Base-by-base conservation (phyloP, 2,113 vertebrate species). In the Tinamus guttatus region DNA sequence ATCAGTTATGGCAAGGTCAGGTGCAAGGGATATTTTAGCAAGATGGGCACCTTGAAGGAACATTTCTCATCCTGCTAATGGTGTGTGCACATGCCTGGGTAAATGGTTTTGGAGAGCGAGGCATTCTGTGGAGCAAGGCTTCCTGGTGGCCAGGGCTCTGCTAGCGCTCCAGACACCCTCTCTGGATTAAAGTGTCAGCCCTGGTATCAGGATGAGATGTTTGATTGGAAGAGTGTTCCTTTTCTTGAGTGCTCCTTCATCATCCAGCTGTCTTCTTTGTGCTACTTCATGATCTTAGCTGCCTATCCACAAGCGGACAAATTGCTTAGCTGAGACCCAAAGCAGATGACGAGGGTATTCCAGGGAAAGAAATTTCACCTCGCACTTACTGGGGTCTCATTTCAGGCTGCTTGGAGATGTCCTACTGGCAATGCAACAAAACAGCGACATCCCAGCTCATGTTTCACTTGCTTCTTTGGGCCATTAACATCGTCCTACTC, bases 191-290 rank as follows among this genome's bases (percentile, higher is more conserved):
- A 43, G 11, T 28, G 40, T 4, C 5, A n/a, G 16, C 32, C 25
- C 28, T 32, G 38, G 32, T 10, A n/a, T 41, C 22, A 60, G 69
- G 6, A 17, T 17, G 9, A 8, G 24, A 4, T 0, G 0, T 70
- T 62, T 81, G 76, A 30, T 12, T 11, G 8, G 40, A 59, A 25
- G 49, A 71, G 1, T 49, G 49, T 49, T 49, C 9, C 8, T 0
- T 3, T 7, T 67, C 21, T 22, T 0, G 1, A 8, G 4, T 34
- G n/a, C 1, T 81, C 49, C 34, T 65, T 21, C 40, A 0, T 16
- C 21, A 3, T 6, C 0, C 1, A 1, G 22, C 7, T 54, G 4
- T 13, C 58, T 68, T 5, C 41, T 87, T 58, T 22, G 19, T 69
- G 13, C 49, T 73, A 22, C 32, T 84, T 88, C 63, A 13, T 36